Evolutionary conservation across 2,888 invertebrate species (phyloP).

Genomic region (Leucophenga montana): DNA sequence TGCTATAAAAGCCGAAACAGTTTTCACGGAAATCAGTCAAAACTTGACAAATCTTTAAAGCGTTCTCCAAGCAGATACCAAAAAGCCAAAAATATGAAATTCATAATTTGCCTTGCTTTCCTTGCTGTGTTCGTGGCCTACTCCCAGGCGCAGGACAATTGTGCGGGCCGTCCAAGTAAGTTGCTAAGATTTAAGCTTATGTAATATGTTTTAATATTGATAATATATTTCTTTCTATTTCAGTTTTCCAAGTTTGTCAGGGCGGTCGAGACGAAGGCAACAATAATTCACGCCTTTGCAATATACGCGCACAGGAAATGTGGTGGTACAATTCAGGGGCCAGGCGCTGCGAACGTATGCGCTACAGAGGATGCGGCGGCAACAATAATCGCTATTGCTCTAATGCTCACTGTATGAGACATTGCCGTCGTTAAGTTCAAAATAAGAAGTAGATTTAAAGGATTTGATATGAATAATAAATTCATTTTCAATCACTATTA

Average conservation of each 20-base stretch:
- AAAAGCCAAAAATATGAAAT: not conserved
- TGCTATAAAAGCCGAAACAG: not conserved
- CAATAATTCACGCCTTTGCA: not conserved
- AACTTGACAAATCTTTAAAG: not conserved
- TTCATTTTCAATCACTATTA: too few relatives aligned
- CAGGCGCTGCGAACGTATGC: not conserved
- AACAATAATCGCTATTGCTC: conserved; percentile 40
- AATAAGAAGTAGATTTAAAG: too few relatives aligned
- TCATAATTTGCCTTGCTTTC: not conserved
- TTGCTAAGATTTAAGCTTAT: not conserved
- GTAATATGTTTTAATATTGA: not conserved
- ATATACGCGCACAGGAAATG: not conserved
- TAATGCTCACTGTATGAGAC: conserved; percentile 12
- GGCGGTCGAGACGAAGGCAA: conserved; percentile 23
- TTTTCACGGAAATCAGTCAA: too few relatives aligned
- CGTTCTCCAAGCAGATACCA: not conserved
- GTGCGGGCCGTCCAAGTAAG: not conserved
- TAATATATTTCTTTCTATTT: not conserved
- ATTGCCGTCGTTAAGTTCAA: not conserved
- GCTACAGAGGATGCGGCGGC: conserved; percentile 28
- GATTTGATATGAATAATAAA: too few relatives aligned
- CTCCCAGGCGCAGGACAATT: not conserved
- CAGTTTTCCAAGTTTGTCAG: not conserved
- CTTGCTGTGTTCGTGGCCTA: not conserved
- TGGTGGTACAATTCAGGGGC: conserved; percentile 1